Conservation (phyloP, 2,113 vertebrate genomes). For the Indri indri region DNA sequence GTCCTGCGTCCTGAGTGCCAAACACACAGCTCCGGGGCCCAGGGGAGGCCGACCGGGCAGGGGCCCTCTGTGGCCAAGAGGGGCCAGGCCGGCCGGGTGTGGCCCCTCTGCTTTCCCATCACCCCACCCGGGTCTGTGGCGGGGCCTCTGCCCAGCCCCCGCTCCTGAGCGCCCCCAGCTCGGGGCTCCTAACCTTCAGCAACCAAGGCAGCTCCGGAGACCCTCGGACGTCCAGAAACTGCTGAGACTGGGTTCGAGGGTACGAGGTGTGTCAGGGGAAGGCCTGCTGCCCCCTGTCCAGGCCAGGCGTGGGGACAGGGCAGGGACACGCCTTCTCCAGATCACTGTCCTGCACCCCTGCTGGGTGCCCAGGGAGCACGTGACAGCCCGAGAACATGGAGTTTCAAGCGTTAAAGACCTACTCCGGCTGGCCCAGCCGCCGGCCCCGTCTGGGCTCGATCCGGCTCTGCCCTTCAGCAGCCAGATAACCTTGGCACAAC, state of each 20-base stretch:
- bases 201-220: background rate
- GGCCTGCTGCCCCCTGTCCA: too few relatives aligned
- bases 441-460: background rate
- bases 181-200: background rate
- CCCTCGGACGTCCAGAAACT: background rate
- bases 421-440: background rate
- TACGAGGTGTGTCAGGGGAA: rapidly evolving
- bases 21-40: background rate
- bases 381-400: rapidly evolving
- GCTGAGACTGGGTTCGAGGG: background rate
- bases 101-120: background rate
- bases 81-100: background rate
- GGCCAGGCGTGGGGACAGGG: background rate
- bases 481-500: background rate
- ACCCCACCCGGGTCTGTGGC: too few relatives aligned
- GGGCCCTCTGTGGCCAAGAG: rapidly evolving
- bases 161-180: background rate
- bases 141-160: too few relatives aligned
- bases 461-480: background rate
- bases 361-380: rapidly evolving
- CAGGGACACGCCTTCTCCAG: too few relatives aligned
- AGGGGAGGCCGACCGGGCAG: too few relatives aligned
- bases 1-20: background rate
- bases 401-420: background rate
- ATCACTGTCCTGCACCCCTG: background rate